Evolutionary conservation across 1,140 invertebrate species (phyloP).

Genomic region (Laupala kohalensis): DNA sequence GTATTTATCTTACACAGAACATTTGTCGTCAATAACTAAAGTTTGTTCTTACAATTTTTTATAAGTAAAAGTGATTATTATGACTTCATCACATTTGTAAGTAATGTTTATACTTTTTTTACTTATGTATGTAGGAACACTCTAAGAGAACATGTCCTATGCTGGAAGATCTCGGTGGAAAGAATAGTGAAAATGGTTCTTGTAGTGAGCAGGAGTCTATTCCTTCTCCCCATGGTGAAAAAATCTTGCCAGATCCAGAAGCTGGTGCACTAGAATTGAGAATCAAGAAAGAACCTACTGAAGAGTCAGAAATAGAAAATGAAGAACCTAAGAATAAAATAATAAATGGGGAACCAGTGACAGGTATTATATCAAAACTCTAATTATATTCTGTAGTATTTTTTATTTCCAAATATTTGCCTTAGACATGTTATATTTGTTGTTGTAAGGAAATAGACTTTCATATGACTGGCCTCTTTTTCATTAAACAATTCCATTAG

Average conservation of each 20-base stretch:
- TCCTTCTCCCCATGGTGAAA: background rate
- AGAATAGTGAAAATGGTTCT: background rate
- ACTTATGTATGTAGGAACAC: background rate
- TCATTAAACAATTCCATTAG: too few species aligned
- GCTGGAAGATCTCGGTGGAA: background rate
- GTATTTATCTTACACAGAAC: constrained; percentile 35
- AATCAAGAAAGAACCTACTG: background rate
- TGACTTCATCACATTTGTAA: too few species aligned
- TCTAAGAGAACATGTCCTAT: background rate
- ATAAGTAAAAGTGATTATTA: background rate
- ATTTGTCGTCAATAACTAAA: constrained; percentile 12
- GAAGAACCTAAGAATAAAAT: background rate
- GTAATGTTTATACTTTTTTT: too few species aligned
- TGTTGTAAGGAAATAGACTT: too few species aligned
- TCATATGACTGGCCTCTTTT: too few species aligned
- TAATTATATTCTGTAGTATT: too few species aligned
- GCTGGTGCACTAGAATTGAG: background rate
- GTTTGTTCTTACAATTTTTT: background rate
- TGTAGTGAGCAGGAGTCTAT: background rate
- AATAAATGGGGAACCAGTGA: background rate
- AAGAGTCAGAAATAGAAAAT: background rate
- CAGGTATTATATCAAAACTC: too few species aligned
- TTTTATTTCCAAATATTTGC: too few species aligned
- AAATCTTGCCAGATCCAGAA: background rate
- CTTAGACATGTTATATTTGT: too few species aligned